A percentile compares a stretch with the other conserved stretches of the same genome.
Evolutionary conservation across 2,113 vertebrate genomes (phyloP).

Genomic region (Scortum barcoo): DNA sequence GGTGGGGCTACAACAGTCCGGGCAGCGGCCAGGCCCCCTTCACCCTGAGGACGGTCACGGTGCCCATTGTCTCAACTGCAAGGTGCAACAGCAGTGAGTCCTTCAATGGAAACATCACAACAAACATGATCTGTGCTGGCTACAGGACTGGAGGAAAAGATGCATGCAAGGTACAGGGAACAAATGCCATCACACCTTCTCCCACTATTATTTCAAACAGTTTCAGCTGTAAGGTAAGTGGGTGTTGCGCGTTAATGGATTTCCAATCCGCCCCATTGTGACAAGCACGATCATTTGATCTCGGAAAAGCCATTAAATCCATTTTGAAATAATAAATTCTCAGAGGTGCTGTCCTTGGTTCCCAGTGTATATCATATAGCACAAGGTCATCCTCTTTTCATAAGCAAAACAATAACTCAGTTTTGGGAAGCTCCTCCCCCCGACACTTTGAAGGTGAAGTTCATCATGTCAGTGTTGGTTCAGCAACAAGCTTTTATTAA

Average conservation of each 20-base stretch:
- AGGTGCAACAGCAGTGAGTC: conserved; percentile 84
- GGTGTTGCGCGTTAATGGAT: background rate
- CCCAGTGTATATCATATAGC: conserved; percentile 35
- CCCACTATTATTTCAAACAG: background rate
- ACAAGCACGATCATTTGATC: conserved; percentile 16
- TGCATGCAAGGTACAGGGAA: conserved; percentile 82
- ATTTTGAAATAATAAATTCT: conserved; percentile 39
- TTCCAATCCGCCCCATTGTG: background rate
- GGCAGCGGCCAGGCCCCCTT: conserved; percentile 63
- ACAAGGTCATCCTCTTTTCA: conserved; percentile 27
- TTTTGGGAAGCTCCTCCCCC: conserved; percentile 26
- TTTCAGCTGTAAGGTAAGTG: background rate
- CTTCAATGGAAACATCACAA: conserved; percentile 84
- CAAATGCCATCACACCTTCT: background rate
- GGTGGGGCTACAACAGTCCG: conserved; percentile 83
- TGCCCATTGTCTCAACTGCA: conserved; percentile 80
- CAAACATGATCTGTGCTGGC: conserved; percentile 87
- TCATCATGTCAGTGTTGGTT: conserved; percentile 39
- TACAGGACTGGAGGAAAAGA: conserved; percentile 82
- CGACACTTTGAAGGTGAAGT: background rate
- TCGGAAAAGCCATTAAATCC: conserved; percentile 21
- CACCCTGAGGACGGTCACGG: conserved; percentile 76
- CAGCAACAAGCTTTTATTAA: conserved; percentile 50
- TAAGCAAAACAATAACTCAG: conserved; percentile 46
- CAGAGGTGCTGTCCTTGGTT: conserved; percentile 6